Base-by-base conservation (phyloP, 1,140 invertebrate genomes). In the Homarus americanus region DNA sequence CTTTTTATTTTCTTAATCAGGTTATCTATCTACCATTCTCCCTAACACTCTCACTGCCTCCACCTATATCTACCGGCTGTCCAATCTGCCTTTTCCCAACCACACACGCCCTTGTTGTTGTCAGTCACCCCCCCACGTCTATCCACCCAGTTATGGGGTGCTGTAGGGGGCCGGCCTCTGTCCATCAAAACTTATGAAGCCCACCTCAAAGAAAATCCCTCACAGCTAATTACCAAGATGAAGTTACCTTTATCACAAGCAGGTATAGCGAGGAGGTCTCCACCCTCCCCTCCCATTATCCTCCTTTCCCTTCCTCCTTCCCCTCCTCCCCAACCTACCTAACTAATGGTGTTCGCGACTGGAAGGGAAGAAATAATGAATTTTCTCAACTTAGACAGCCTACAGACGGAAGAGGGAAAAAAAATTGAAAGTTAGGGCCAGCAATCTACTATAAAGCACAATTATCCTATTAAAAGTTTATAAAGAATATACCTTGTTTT, bases 201-300 rank as follows among this genome's bases (percentile, higher is more conserved):
- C 34, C 32, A 1, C 34, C 17, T 69, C 32, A 38, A 69, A 41
- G 82, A 24, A 75, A 75, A 7, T 40, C 20, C 58, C 24, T 17
- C 58, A 38, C 82, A 34, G n/a, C 82, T 83, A 83, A 83, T 83
- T 83, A 83, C 41, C 49, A 40, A 36, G 58, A 36, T 58, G 79
- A 66, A 83, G 82, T 83, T 83, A 83, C 58, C 38, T 49, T 69
- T 83, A 83, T 41, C 82, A 44, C 32, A 53, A 41, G 53, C 53
- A 83, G 53, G 58, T 69, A 69, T 34, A 49, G 73, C n/a, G 82
- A 69, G 40, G 58, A 24, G 44, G 44, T 58, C n/a, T 53, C 32
- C 32, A 24, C 20, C n/a, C 79, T 41, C 58, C 28, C 79, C 32
- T 58, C 34, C 44, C 44, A 5, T 49, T 15, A 5, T 15, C 15